Evolutionary conservation across 2,888 invertebrate genomes (phyloP), one percentile per base, ranked within the genome.

Genomic region (Phyllotreta cruciferae): DNA sequence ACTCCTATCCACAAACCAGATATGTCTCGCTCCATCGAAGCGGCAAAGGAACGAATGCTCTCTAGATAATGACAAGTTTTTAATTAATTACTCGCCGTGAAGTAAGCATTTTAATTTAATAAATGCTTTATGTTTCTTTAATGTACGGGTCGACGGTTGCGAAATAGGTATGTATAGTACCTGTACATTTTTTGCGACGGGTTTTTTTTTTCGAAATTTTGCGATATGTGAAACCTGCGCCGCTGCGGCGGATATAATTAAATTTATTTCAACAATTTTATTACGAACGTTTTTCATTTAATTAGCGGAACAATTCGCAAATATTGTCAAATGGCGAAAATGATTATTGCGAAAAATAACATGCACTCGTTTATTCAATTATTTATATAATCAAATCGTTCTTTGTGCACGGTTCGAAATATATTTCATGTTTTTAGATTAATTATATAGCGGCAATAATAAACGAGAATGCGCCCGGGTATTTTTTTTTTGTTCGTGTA

Each of bases 1-100:
- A 77, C 77, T 78, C 78, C 71, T 74, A 64, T 73, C 70, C 74
- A 74, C 72, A 77, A 77, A 75, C 74, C 76, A 66, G 74, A 72
- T 58, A 75, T 72, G 75, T 75, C 74, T 70, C 77, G 78, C 77
- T 77, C 73, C 73, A 69, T 60, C 70, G 74, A 68, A 74, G 75
- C 74, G 64, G 66, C 24, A 24, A 70, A 74, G 72, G 72, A 73
- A 74, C 73, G 75, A 75, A 77, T 74, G 74, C 73, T 74, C 75
- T 71, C 68, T 66, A 73, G 72, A 78, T 77, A 78, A 77, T 77
- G 77, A 78, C 77, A 76, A 76, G 71, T 76, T 77, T 77, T 76
- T 77, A 77, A 76, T 78, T 77, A 78, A 76, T 78, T 75, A 76
- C 75, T 71, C 70, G 67, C 72, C 72, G 75, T 70, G 74, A 73